phyloP scores from a whole-genome alignment of 2,797 vertebrate species.

The Brotula barbata region DNA sequence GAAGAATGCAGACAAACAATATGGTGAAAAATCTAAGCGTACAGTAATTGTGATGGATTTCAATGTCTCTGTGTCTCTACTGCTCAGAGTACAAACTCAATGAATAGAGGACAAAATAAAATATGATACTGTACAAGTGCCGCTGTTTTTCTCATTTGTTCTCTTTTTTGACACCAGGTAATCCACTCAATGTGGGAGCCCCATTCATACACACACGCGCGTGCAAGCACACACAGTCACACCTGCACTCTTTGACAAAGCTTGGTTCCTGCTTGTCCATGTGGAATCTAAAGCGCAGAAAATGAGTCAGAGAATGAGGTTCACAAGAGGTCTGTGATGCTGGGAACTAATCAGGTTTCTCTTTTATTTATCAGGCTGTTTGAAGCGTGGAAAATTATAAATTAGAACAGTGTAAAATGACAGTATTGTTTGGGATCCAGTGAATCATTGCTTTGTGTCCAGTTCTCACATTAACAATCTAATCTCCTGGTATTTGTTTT shows the following conservation, averaged over 20 bases:
- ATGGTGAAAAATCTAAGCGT: background rate
- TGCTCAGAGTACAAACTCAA: background rate
- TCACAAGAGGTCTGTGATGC: slow-evolving; percentile 11
- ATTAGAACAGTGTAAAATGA: background rate
- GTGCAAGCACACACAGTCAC: slow-evolving; percentile 22
- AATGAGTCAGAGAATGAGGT: slow-evolving; percentile 20
- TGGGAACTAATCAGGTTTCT: slow-evolving; percentile 21
- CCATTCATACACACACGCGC: no score
- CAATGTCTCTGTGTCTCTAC: background rate
- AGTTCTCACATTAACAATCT: slow-evolving; percentile 13
- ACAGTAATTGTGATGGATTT: background rate
- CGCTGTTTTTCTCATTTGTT: slow-evolving; percentile 27
- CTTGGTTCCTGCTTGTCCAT: slow-evolving; percentile 17
- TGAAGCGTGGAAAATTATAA: background rate
- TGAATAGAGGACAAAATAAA: background rate
- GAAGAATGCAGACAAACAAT: no score
- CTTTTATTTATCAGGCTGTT: slow-evolving; percentile 14
- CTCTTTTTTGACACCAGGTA: slow-evolving; percentile 33
- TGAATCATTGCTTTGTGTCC: slow-evolving; percentile 25
- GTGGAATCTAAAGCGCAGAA: slow-evolving; percentile 33
- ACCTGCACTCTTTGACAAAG: slow-evolving; percentile 23
- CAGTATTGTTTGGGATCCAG: background rate
- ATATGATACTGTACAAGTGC: background rate
- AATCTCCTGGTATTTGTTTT: no score
- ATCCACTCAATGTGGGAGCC: slow-evolving; percentile 34